Evolutionary conservation across 2,113 vertebrate species (phyloP).

Genomic region (Zootoca vivipara): DNA sequence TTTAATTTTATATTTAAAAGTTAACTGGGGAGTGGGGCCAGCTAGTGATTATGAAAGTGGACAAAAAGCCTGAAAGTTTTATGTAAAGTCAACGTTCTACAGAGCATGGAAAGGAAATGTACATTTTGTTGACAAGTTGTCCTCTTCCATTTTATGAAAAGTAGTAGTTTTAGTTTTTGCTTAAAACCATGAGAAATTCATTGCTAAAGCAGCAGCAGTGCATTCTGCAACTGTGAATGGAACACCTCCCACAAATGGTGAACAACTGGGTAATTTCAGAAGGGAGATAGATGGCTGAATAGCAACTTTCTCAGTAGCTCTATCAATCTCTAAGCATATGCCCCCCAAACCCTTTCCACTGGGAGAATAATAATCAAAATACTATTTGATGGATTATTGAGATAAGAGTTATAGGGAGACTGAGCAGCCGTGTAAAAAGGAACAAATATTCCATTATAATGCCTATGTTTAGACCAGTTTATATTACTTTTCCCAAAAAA

Average conservation of each 20-base stretch:
- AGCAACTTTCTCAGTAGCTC: not conserved
- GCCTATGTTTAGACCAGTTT: not conserved
- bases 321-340: not conserved
- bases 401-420: not conserved
- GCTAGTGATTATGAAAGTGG: not conserved
- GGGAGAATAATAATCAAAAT: not conserved
- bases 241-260: conserved; percentile 19
- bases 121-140: not conserved
- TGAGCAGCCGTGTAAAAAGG: too few relatives aligned
- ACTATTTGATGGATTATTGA: not conserved
- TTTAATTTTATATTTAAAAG: not conserved
- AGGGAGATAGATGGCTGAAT: not conserved
- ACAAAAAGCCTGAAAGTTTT: not conserved
- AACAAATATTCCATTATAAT: not conserved
- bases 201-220: conserved; percentile 13
- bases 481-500: not conserved
- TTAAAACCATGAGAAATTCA: not conserved
- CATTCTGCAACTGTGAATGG: conserved; percentile 1
- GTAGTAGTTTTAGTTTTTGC: not conserved
- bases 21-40: not conserved
- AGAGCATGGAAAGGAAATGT: conserved; percentile 2
- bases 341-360: not conserved
- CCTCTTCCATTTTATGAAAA: conserved; percentile 9
- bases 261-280: not conserved
- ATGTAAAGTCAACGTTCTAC: not conserved